These are phyloP conservation scores for Bellardia pandia DNA, from an alignment of 2,888 invertebrate species.

Conservation along the genomic window DNA sequence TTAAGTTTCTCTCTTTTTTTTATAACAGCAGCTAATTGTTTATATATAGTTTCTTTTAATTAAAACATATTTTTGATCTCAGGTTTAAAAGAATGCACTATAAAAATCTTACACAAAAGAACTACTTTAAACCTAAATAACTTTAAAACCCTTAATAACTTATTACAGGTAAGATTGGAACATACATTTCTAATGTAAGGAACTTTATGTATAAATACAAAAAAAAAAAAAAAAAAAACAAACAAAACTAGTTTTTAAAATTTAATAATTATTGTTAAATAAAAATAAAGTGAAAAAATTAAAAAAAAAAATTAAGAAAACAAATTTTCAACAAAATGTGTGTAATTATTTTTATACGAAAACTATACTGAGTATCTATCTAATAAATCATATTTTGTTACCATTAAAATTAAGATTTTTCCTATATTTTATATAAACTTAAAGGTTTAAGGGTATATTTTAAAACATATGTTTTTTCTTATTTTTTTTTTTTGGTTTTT, in stretches of 20 bases:
- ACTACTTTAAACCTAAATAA: neutral
- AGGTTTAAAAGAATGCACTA: slow-evolving; percentile 41
- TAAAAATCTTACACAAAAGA: neutral
- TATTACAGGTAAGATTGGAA: slow-evolving; percentile 59
- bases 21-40: neutral
- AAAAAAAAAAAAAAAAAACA: slow-evolving; percentile 12
- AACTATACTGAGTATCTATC: slow-evolving; percentile 11
- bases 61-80: slow-evolving; percentile 55
- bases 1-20: neutral
- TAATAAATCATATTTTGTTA: slow-evolving; percentile 17
- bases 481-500: slow-evolving; percentile 22
- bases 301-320: slow-evolving; percentile 34
- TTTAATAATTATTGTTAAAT: slow-evolving; percentile 47
- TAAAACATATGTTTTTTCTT: slow-evolving; percentile 20
- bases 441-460: slow-evolving; percentile 51
- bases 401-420: slow-evolving; percentile 38
- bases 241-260: slow-evolving; percentile 29
- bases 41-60: neutral
- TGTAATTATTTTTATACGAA: slow-evolving; percentile 52
- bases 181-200: slow-evolving; percentile 4
- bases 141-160: slow-evolving; percentile 12
- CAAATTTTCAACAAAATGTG: slow-evolving; percentile 58
- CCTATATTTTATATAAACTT: slow-evolving; percentile 2
- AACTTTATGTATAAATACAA: neutral
- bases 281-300: slow-evolving; percentile 51